Conservation (phyloP, 1,140 invertebrate species). For the Drosophila prosaltans region DNA sequence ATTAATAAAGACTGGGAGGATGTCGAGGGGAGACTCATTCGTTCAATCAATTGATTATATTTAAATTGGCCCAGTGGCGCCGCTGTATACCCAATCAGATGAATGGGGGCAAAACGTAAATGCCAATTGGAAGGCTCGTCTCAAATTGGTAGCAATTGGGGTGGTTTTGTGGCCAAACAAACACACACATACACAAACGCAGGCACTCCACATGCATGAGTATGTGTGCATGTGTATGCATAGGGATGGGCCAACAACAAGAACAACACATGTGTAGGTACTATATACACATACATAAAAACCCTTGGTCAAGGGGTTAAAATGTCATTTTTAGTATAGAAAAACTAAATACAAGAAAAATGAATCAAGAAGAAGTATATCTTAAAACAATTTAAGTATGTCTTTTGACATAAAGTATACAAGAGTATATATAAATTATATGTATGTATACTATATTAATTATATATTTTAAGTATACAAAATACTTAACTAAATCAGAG, state of each 20-base stretch:
- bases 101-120: conserved; percentile 66
- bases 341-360: too few relatives aligned
- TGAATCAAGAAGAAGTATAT: too few relatives aligned
- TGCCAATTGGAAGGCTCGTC: conserved; percentile 72
- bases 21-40: too few relatives aligned
- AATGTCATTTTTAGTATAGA: background rate
- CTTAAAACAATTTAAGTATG: too few relatives aligned
- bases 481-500: too few relatives aligned
- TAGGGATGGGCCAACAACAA: conserved; percentile 11
- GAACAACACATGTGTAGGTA: background rate
- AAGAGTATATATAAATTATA: too few relatives aligned
- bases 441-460: too few relatives aligned
- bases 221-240: conserved; percentile 13
- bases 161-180: conserved; percentile 53
- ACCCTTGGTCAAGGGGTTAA: conserved; percentile 6
- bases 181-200: conserved; percentile 19
- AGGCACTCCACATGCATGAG: conserved; percentile 21
- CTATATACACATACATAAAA: too few relatives aligned
- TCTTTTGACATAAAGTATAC: too few relatives aligned
- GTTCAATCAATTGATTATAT: background rate
- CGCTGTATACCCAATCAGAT: conserved; percentile 1
- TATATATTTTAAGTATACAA: too few relatives aligned
- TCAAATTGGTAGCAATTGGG: conserved; percentile 55
- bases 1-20: too few relatives aligned
- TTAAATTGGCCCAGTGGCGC: conserved; percentile 4